Evolutionary conservation across 2,797 vertebrate genomes (phyloP).

Genomic region (Falco cherrug): DNA sequence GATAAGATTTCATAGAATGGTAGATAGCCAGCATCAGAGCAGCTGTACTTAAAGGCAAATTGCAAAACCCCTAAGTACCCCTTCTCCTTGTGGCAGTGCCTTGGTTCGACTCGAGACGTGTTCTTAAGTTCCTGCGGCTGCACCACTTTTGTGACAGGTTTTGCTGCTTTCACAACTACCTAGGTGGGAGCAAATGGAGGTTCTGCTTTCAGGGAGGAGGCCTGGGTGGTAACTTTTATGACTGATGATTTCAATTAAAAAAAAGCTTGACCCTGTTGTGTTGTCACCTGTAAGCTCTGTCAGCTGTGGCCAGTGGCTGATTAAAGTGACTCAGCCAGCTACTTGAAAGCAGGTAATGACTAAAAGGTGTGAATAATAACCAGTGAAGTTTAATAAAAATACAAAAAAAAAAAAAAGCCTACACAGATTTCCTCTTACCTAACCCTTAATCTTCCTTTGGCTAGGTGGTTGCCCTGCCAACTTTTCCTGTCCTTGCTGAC

Average conservation of each 20-base stretch:
- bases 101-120: fast-evolving
- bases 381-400: background rate
- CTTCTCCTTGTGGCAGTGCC: background rate
- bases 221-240: background rate
- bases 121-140: background rate
- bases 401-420: background rate
- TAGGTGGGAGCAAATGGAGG: background rate
- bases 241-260: background rate
- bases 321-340: background rate
- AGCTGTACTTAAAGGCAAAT: background rate
- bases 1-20: background rate
- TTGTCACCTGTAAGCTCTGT: background rate
- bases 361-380: background rate
- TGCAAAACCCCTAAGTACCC: background rate
- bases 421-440: background rate
- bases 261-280: background rate
- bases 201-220: constrained; percentile 12
- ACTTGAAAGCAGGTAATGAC: constrained; percentile 16
- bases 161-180: constrained; percentile 29
- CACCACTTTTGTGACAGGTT: constrained; percentile 25
- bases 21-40: background rate
- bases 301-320: background rate
- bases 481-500: background rate
- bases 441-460: background rate
- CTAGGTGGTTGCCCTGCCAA: background rate